Evolutionary conservation across 1,140 invertebrate species (phyloP), one percentile per base, ranked within the genome.

Genomic region (Papilio machaon): DNA sequence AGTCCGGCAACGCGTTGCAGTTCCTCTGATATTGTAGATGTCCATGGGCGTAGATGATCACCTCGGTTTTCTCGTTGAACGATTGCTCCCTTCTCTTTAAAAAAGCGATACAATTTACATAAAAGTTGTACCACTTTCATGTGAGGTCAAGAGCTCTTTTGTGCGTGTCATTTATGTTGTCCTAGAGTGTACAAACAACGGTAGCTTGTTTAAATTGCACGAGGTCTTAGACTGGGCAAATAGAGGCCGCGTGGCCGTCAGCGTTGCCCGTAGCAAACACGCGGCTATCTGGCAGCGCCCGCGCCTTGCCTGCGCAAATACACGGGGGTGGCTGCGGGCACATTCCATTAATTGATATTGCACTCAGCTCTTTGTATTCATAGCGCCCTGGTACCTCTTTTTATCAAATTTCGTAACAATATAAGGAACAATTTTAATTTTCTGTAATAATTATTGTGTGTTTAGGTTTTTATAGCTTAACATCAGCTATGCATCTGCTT

Each of bases 311-410:
- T 90, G 87, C 83, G 84, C 86, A 92, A 91, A 91, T 87, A 90
- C 81, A 82, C 83, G 82, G 85, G 89, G 90, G 88, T 91, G 89
- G 89, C 81, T 87, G 82, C 82, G 81, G n/a, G 7, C 52, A 58
- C 49, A 78, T 78, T 78, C 49, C 23, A 85, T 85, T 90, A 91
- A 92, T 91, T 91, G 91, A 88, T 88, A 91, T 86, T 86, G 81
- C 88, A 86, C 79, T 84, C 86, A 35, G 17, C 30, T 38, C 17
- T 60, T 78, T 19, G 58, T 81, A 76, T 82, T 83, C 82, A 81
- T 86, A 82, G 17, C 23, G 64, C 74, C 82, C 85, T 86, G 83
- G 85, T 87, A 85, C 80, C 4, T 43, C 4, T 0, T 77, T 60
- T 76, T 30, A 46, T 46, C 11, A n/a, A 19, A 38, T 74, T 47